A percentile compares a stretch with the other conserved stretches of the same genome.
Evolutionary conservation across 2,888 invertebrate species (phyloP).

Genomic region (Lordiphosa andalusiaca): DNA sequence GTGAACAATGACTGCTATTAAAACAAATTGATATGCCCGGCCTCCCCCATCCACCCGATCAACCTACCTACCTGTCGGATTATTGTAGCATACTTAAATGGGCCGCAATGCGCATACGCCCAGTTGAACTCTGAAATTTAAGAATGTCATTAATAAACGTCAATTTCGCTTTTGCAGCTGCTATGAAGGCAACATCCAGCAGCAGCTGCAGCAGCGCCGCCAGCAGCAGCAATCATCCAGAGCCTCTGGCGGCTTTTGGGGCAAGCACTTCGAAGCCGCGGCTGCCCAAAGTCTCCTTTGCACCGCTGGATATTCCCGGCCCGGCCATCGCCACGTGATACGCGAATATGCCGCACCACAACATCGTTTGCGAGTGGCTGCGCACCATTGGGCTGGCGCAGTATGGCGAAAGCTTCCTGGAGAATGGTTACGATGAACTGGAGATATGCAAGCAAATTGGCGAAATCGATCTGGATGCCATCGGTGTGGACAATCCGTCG

Average conservation of each 20-base stretch:
- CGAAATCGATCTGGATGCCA: slow-evolving; percentile 96
- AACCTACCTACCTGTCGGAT: not conserved
- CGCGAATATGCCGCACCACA: slow-evolving; percentile 80
- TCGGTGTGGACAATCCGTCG: slow-evolving; percentile 91
- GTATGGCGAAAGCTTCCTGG: slow-evolving; percentile 95
- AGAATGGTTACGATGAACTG: slow-evolving; percentile 97
- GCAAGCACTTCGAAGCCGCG: slow-evolving; percentile 62
- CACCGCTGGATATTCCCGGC: slow-evolving; percentile 72
- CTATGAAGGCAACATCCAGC: slow-evolving; percentile 77
- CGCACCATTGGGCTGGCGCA: slow-evolving; percentile 93
- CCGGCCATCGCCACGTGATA: slow-evolving; percentile 71
- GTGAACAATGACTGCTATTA: slow-evolving; percentile 71
- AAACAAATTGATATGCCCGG: slow-evolving; percentile 67
- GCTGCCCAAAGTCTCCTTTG: slow-evolving; percentile 75
- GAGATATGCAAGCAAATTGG: slow-evolving; percentile 98
- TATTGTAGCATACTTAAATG: slow-evolving; percentile 16
- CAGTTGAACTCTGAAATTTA: slow-evolving; percentile 24
- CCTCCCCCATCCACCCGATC: slow-evolving; percentile 3
- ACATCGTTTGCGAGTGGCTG: slow-evolving; percentile 96
- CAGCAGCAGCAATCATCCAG: slow-evolving; percentile 21
- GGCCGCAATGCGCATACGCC: slow-evolving; percentile 56
- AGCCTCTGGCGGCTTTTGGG: slow-evolving; percentile 47
- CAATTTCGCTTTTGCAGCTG: slow-evolving; percentile 47
- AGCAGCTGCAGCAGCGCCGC: slow-evolving; percentile 43
- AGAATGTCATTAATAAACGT: slow-evolving; percentile 1